Evolutionary conservation across 2,113 vertebrate species (phyloP).

Genomic region (Scartelaos histophorus): DNA sequence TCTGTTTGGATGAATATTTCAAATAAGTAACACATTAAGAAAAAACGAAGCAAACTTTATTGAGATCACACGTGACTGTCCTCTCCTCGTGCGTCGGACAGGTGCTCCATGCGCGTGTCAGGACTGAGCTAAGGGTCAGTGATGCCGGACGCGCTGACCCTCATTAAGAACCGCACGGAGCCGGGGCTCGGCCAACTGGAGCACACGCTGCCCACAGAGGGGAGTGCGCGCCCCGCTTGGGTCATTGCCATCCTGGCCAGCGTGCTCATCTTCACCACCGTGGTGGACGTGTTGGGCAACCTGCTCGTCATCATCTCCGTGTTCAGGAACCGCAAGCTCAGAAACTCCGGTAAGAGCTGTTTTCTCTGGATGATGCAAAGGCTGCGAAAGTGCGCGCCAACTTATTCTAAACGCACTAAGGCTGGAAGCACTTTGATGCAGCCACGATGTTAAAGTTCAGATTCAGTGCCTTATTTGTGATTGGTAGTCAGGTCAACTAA

Average conservation of each 20-base stretch:
- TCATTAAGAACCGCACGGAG: slow-evolving; percentile 80
- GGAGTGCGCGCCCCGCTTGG: slow-evolving; percentile 77
- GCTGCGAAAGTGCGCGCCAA: slow-evolving; percentile 6
- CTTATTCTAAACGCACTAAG: not conserved
- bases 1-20: slow-evolving; percentile 9
- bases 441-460: not conserved
- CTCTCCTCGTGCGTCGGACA: not conserved
- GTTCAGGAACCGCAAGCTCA: slow-evolving; percentile 87
- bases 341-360: slow-evolving; percentile 82
- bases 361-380: not conserved
- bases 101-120: slow-evolving; percentile 52
- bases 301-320: slow-evolving; percentile 87
- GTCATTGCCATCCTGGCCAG: slow-evolving; percentile 81
- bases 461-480: not conserved
- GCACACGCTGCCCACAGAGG: slow-evolving; percentile 52
- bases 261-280: slow-evolving; percentile 87
- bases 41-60: slow-evolving; percentile 12
- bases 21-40: not conserved
- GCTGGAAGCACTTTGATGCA: not conserved
- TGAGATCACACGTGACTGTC: slow-evolving; percentile 34
- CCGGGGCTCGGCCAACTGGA: slow-evolving; percentile 63
- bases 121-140: slow-evolving; percentile 53
- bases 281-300: slow-evolving; percentile 87
- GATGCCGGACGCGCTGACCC: slow-evolving; percentile 80
- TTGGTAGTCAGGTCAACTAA: not conserved